Conservation (phyloP, 2,113 vertebrate species). For the Eurystomus gularis region DNA sequence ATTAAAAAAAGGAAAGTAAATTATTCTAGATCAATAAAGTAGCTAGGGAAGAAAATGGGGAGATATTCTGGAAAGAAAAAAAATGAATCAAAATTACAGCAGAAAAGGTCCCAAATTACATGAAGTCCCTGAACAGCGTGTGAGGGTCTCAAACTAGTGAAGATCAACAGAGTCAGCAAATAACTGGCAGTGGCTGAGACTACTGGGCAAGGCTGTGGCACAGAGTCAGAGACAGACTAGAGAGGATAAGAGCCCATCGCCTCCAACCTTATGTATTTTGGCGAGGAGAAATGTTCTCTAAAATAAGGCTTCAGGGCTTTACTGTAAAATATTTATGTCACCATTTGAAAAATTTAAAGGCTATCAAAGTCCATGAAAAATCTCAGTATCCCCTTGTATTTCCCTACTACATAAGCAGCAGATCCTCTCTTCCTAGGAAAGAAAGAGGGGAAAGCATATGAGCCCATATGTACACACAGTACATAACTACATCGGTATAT, state of each 20-base stretch:
- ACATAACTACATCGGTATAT: neutral
- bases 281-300: neutral
- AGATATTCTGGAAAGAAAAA: neutral
- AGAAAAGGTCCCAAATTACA: neutral
- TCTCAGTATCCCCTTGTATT: neutral
- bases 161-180: neutral
- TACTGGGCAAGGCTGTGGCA: neutral
- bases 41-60: neutral
- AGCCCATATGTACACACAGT: neutral
- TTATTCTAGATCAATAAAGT: neutral
- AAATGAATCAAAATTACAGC: neutral
- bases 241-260: neutral
- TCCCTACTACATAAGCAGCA: neutral
- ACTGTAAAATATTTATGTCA: neutral
- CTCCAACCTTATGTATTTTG: neutral
- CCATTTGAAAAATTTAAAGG: neutral
- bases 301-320: neutral
- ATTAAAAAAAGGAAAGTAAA: neutral
- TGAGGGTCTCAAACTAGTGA: neutral
- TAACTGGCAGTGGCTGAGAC: neutral
- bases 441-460: neutral
- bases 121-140: neutral
- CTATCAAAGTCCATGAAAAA: neutral
- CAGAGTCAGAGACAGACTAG: neutral
- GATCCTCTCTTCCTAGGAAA: neutral